A percentile compares a stretch with the other conserved stretches of the same genome.
These are phyloP conservation scores for Cranoglanis bouderius DNA, from an alignment of 2,113 vertebrate genomes.

Conservation along the genomic window DNA sequence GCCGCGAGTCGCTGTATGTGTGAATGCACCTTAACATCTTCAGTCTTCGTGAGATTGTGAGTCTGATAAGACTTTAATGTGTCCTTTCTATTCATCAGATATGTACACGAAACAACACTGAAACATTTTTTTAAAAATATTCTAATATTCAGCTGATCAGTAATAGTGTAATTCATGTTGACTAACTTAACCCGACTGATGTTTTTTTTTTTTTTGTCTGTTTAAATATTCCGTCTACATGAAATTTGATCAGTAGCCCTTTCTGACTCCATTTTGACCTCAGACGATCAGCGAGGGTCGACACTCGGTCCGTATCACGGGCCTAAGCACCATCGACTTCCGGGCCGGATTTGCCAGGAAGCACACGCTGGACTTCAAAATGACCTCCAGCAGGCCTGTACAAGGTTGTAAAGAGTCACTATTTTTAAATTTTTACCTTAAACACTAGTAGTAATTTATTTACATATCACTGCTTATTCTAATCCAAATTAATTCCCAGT, in stretches of 20 bases:
- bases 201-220: neutral
- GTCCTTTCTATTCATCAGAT: neutral
- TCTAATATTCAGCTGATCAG: neutral
- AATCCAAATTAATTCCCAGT: neutral
- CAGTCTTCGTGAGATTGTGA: neutral
- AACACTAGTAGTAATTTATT: neutral
- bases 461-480: neutral
- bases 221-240: neutral
- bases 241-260: neutral
- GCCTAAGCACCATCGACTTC: slow-evolving; percentile 97
- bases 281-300: slow-evolving; percentile 90
- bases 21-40: too few species aligned
- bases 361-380: slow-evolving; percentile 88
- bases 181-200: neutral
- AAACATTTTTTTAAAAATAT: neutral
- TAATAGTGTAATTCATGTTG: neutral
- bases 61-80: neutral
- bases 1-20: too few species aligned
- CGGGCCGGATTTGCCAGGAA: slow-evolving; percentile 89
- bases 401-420: slow-evolving; percentile 78
- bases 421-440: neutral
- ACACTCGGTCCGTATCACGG: slow-evolving; percentile 93
- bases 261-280: slow-evolving; percentile 32
- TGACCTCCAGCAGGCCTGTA: slow-evolving; percentile 87
- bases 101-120: neutral